Percentiles rank a stretch among this genome's conserved stretches.
Evolutionary conservation across 2,888 invertebrate genomes (phyloP).

Genomic region (Trachelus iudaicus): DNA sequence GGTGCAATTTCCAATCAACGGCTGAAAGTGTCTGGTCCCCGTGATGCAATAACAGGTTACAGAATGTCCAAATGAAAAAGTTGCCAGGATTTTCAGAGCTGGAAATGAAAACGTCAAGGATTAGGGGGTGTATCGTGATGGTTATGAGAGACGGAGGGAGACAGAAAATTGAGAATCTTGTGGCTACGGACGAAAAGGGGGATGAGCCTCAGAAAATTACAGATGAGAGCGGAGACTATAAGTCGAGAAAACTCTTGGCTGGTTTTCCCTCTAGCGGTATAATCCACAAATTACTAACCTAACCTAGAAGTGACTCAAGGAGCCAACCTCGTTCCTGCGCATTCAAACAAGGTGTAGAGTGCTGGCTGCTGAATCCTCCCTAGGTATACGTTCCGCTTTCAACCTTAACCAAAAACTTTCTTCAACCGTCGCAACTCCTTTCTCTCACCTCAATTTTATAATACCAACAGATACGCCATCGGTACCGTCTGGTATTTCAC

Average conservation of each 20-base stretch:
- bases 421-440: not conserved
- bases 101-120: slow-evolving; percentile 22
- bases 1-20: slow-evolving; percentile 40
- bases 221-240: slow-evolving; percentile 43
- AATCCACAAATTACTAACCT: slow-evolving; percentile 59
- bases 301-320: slow-evolving; percentile 49
- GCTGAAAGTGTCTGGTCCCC: slow-evolving; percentile 17
- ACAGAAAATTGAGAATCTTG: slow-evolving; percentile 9
- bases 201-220: slow-evolving; percentile 47
- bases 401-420: not conserved
- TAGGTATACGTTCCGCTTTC: not conserved
- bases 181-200: slow-evolving; percentile 11
- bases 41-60: slow-evolving; percentile 42
- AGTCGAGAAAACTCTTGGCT: slow-evolving; percentile 31
- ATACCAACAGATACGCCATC: not conserved
- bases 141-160: slow-evolving; percentile 15
- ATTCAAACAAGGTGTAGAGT: slow-evolving; percentile 40
- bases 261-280: slow-evolving; percentile 33
- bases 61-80: slow-evolving; percentile 44
- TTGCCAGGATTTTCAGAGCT: slow-evolving; percentile 28
- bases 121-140: slow-evolving; percentile 15
- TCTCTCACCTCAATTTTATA: not conserved
- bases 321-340: slow-evolving; percentile 50
- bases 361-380: not conserved
- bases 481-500: not conserved